phyloP scores from a whole-genome alignment of 2,888 invertebrate genomes.

The Agriopis marginaria region DNA sequence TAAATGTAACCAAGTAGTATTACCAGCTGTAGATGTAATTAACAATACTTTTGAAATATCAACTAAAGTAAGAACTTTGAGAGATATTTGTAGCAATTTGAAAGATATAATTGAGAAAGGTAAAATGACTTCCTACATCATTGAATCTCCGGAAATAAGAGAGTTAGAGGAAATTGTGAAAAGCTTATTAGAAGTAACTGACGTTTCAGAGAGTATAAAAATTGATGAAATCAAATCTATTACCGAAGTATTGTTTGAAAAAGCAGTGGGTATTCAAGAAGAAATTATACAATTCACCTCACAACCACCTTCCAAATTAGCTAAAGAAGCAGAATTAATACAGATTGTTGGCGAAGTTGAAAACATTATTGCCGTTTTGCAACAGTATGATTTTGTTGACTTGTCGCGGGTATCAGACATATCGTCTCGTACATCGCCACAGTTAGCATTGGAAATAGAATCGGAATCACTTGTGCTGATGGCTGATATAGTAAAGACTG shows the following conservation, averaged over 20 bases:
- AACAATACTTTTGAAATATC: conserved; percentile 71
- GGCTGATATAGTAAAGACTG: conserved; percentile 65
- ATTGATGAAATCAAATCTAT: conserved; percentile 65
- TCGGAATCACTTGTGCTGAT: conserved; percentile 65
- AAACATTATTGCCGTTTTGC: conserved; percentile 70
- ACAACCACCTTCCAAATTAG: conserved; percentile 53
- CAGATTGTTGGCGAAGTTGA: conserved; percentile 71
- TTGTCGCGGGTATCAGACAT: conserved; percentile 67
- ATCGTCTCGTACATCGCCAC: conserved; percentile 57
- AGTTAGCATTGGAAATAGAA: conserved; percentile 64
- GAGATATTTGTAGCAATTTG: conserved; percentile 65
- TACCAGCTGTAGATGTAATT: conserved; percentile 66
- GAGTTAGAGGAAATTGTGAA: conserved; percentile 59
- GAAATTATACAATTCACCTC: conserved; percentile 68
- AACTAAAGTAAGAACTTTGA: conserved; percentile 64
- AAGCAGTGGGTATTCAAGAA: conserved; percentile 66
- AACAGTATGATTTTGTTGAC: conserved; percentile 74
- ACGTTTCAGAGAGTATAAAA: conserved; percentile 62
- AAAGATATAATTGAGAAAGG: conserved; percentile 59
- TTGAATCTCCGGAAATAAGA: conserved; percentile 48
- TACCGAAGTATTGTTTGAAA: conserved; percentile 68
- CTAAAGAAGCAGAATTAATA: conserved; percentile 68
- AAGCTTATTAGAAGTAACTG: conserved; percentile 63
- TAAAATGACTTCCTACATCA: conserved; percentile 40
- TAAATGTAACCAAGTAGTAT: conserved; percentile 64